Conservation (phyloP, 2,888 invertebrate species). For the Neocrepidodera transversa region DNA sequence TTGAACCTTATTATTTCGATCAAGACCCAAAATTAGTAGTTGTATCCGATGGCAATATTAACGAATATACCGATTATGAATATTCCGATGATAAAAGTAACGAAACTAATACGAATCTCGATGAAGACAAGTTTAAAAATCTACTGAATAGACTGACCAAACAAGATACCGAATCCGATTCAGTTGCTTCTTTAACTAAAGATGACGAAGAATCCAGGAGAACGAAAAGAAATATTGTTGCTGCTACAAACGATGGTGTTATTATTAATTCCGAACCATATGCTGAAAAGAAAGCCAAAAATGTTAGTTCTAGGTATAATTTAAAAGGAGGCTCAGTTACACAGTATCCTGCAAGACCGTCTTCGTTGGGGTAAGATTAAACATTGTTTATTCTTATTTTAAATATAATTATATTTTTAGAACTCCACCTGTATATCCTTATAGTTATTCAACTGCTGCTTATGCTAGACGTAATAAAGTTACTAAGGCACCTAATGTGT, state of each 20-base stretch:
- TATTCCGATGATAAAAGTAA: conserved; percentile 3
- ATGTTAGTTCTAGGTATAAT: conserved; percentile 32
- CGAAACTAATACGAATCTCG: conserved; percentile 11
- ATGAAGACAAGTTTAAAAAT: conserved; percentile 1
- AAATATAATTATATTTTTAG: conserved; percentile 8
- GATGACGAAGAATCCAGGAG: conserved; percentile 44
- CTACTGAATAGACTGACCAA: neutral
- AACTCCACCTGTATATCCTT: conserved; percentile 25
- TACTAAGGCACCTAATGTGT: conserved; percentile 38
- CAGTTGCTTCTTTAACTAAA: conserved; percentile 31
- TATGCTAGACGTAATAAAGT: neutral
- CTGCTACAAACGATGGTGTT: conserved; percentile 53
- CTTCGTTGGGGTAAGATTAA: conserved; percentile 27
- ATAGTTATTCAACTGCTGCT: conserved; percentile 16
- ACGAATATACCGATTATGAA: conserved; percentile 22
- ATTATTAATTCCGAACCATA: conserved; percentile 57
- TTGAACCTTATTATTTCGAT: conserved; percentile 1
- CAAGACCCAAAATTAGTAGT: conserved; percentile 13
- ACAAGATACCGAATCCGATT: neutral
- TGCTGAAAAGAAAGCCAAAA: conserved; percentile 46
- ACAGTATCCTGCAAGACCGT: conserved; percentile 28
- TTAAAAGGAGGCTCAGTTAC: conserved; percentile 27
- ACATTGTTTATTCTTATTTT: neutral
- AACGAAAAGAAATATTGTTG: conserved; percentile 56
- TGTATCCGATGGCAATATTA: neutral